phyloP scores from a whole-genome alignment of 2,797 vertebrate genomes.

The Semotilus atromaculatus region DNA sequence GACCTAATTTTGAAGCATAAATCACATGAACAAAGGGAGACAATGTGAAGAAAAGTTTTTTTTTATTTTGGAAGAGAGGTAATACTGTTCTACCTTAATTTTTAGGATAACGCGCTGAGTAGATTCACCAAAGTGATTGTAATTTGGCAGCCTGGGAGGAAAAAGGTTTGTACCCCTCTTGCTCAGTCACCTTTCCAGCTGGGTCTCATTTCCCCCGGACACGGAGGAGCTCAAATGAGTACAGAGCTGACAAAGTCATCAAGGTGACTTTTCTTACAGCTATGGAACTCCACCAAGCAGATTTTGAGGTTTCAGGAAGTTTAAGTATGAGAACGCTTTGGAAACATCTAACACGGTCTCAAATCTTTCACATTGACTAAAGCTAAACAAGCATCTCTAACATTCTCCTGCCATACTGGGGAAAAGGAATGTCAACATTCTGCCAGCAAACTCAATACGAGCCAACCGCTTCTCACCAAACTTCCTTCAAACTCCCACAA shows the following conservation, averaged over 20 bases:
- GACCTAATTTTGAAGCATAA: slow-evolving; percentile 46
- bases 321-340: slow-evolving; percentile 7
- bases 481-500: slow-evolving; percentile 20
- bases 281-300: slow-evolving; percentile 28
- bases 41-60: slow-evolving; percentile 18
- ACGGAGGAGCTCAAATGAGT: slow-evolving; percentile 42
- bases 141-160: slow-evolving; percentile 46
- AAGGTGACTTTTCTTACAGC: slow-evolving; percentile 56
- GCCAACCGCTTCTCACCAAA: slow-evolving; percentile 44
- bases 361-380: slow-evolving; percentile 17
- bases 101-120: slow-evolving; percentile 34
- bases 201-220: slow-evolving; percentile 47
- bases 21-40: slow-evolving; percentile 31
- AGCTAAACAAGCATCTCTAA: slow-evolving; percentile 28
- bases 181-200: slow-evolving; percentile 51
- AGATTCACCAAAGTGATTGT: slow-evolving; percentile 48
- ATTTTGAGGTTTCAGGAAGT: slow-evolving; percentile 4
- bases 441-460: slow-evolving; percentile 11
- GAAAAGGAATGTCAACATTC: slow-evolving; percentile 16
- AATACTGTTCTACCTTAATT: slow-evolving; percentile 39
- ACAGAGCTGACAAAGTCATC: slow-evolving; percentile 52
- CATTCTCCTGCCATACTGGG: slow-evolving; percentile 11
- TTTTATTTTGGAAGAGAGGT: slow-evolving; percentile 2
- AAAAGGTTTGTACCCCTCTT: slow-evolving; percentile 38
- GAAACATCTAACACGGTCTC: not conserved